Conservation (phyloP, 2,113 vertebrate genomes). For the Puffinus mauretanicus region DNA sequence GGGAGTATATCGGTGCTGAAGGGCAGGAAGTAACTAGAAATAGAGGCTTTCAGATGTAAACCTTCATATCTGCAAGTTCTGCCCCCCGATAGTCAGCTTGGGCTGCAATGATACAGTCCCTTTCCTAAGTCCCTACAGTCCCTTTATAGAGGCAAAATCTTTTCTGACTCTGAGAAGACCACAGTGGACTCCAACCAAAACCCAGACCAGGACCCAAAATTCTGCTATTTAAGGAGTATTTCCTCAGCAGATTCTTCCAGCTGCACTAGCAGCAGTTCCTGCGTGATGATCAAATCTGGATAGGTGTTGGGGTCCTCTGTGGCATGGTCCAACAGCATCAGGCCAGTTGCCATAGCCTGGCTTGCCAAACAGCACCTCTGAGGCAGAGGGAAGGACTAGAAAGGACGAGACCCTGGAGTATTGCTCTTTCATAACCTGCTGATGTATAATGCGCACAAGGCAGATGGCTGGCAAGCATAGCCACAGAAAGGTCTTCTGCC, state of each 20-base stretch:
- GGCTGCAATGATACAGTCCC: background rate
- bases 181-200: background rate
- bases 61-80: background rate
- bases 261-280: background rate
- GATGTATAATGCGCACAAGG: background rate
- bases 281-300: background rate
- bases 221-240: background rate
- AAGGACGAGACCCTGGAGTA: background rate
- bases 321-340: background rate
- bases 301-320: background rate
- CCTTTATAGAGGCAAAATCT: background rate
- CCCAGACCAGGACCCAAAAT: background rate
- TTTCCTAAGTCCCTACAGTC: too few species aligned
- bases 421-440: background rate
- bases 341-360: background rate
- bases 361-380: background rate
- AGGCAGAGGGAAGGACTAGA: background rate
- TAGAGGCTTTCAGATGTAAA: background rate
- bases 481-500: background rate
- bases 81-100: accelerated
- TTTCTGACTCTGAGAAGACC: background rate
- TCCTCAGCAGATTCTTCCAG: background rate
- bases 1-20: background rate
- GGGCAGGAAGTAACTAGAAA: background rate
- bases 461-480: background rate